Evolutionary conservation across 2,797 vertebrate genomes (phyloP), one percentile per base, ranked within the genome.

Genomic region (Momotus momota): DNA sequence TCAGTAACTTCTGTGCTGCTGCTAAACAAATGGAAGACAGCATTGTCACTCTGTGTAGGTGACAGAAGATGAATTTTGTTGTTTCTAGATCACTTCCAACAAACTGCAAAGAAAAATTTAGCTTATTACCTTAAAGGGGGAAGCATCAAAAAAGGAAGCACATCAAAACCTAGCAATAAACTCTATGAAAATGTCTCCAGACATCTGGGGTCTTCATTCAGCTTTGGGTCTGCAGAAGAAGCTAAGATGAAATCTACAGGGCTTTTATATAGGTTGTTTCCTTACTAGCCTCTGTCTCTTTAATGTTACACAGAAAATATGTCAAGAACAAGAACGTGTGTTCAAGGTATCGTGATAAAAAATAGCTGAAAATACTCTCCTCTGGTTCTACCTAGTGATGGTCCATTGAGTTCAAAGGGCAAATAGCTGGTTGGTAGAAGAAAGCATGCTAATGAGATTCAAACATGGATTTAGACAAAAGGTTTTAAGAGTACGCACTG

Each of bases 391-490:
- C 48, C 48, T 65, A 84, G 62, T 58, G 62, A 96, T 90, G 79
- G 52, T n/a, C 46, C 92, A 25, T 33, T 40, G 45, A 90, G 58
- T 86, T 84, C 74, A 90, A 91, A 93, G 27, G 62, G 38, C 72
- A 94, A 92, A 79, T 5, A 88, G 64, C 51, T 89, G 74, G 25
- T 79, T 95, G 85, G 78, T 91, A 86, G 81, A 77, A 84, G 67
- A 92, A 94, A 92, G 35, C 35, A 69, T 88, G 82, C 27, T 88
- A 85, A 86, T 69, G 49, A 82, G 69, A 94, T 79, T 94, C 92
- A 93, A 95, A 91, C 31, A 87, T n/a, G 85, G 55, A 20, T 40
- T 73, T 67, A 46, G 65, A 74, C 46, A 83, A 90, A 80, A 95
- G 70, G 52, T 87, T 79, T 9, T 75, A 93, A 88, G 49, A 74